These are phyloP conservation scores for Myocastor coypus DNA, from an alignment of 2,113 vertebrate species.

Conservation along the genomic window DNA sequence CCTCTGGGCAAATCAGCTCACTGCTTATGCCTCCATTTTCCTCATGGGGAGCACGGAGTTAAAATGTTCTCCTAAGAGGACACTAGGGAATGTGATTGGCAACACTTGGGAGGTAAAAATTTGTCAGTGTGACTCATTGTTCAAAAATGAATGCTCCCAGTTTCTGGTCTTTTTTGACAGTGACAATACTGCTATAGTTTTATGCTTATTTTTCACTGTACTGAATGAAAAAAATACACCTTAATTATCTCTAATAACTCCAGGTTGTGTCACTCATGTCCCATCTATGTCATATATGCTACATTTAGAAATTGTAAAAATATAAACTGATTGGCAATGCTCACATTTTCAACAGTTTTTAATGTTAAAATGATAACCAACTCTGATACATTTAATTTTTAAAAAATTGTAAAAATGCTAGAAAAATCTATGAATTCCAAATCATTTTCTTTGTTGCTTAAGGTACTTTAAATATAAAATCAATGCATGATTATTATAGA, in stretches of 20 bases:
- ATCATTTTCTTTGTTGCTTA: conserved; percentile 61
- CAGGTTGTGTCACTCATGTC: neutral
- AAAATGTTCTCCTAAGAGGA: neutral
- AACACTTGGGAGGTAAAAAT: neutral
- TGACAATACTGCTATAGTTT: neutral
- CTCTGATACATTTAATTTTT: conserved; percentile 51
- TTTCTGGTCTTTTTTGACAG: neutral
- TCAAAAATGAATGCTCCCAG: conserved; percentile 10
- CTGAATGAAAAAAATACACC: neutral
- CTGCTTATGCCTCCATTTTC: neutral
- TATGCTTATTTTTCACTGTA: neutral
- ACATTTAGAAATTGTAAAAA: conserved; percentile 36
- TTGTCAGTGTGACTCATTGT: neutral
- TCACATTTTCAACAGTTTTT: conserved; percentile 25
- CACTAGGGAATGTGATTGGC: neutral
- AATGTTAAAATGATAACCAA: conserved; percentile 32
- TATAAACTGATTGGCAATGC: conserved; percentile 38
- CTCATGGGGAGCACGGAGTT: neutral
- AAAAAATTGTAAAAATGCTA: neutral
- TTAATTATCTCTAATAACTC: conserved; percentile 62
- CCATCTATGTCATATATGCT: neutral
- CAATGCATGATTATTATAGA: conserved; percentile 65
- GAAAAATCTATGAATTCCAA: conserved; percentile 53
- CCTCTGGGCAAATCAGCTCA: neutral
- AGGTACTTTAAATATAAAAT: conserved; percentile 68